Conservation (phyloP, 2,888 invertebrate species). For the Eumerus sabulonum region DNA sequence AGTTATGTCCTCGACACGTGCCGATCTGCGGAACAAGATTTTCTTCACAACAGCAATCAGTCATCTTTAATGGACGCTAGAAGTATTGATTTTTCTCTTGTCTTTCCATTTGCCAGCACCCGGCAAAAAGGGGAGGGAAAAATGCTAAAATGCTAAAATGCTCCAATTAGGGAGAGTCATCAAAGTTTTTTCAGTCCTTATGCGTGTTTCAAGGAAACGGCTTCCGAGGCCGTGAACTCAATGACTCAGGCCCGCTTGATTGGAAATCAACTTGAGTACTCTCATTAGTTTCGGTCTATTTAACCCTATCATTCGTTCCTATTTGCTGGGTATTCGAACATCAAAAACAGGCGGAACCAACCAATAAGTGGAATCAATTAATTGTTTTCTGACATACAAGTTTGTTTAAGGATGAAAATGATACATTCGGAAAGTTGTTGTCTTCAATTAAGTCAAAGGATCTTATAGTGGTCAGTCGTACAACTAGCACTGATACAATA, state of each 20-base stretch:
- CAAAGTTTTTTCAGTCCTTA: slow-evolving; percentile 8
- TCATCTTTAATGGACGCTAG: slow-evolving; percentile 33
- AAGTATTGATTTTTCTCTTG: slow-evolving; percentile 10
- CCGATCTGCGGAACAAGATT: slow-evolving; percentile 7
- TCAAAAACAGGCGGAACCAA: not conserved
- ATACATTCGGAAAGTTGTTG: slow-evolving; percentile 20
- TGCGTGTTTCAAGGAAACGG: not conserved
- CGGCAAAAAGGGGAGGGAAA: not conserved
- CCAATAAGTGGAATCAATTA: slow-evolving; percentile 34
- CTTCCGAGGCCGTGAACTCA: not conserved
- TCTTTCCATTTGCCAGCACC: not conserved
- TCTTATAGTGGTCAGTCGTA: slow-evolving; percentile 12
- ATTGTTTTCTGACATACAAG: slow-evolving; percentile 4
- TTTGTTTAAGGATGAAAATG: too few species aligned
- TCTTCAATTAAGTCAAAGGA: slow-evolving; percentile 45
- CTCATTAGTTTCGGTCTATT: slow-evolving; percentile 29
- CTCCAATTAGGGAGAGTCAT: slow-evolving; percentile 8
- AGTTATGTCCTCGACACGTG: slow-evolving; percentile 47
- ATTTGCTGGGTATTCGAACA: too few species aligned
- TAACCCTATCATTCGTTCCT: slow-evolving; percentile 16
- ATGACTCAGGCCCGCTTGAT: slow-evolving; percentile 20
- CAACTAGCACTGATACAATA: slow-evolving; percentile 3
- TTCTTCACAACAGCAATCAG: slow-evolving; percentile 28
- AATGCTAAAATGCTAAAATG: slow-evolving; percentile 4
- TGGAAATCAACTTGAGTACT: slow-evolving; percentile 21